phyloP scores from a whole-genome alignment of 1,140 invertebrate species.

The Cydia amplana region DNA sequence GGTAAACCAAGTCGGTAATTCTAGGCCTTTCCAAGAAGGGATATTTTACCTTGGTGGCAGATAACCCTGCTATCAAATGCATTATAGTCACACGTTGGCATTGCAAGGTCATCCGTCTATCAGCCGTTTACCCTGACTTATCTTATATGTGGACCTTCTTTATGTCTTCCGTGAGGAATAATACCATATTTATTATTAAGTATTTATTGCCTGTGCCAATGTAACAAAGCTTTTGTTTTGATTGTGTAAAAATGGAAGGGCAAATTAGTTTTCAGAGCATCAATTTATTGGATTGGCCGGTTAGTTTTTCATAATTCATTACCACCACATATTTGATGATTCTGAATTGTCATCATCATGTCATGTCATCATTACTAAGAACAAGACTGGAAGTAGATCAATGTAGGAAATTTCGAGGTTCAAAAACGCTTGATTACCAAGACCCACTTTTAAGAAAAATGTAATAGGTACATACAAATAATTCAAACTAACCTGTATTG shows the following conservation, averaged over 20 bases:
- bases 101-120: slow-evolving; percentile 10
- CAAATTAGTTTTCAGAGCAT: no score
- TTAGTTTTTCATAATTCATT: no score
- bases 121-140: slow-evolving; percentile 11
- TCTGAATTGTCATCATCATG: no score
- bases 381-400: no score
- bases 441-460: no score
- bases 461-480: no score
- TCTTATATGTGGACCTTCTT: neutral
- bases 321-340: no score
- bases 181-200: neutral
- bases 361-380: no score
- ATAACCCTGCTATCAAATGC: neutral
- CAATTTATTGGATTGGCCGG: no score
- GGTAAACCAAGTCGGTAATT: neutral
- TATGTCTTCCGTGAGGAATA: neutral
- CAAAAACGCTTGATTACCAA: no score
- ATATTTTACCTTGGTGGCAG: neutral
- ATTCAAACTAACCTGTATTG: no score
- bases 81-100: neutral
- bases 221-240: neutral
- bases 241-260: neutral
- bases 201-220: neutral
- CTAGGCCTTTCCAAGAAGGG: neutral
- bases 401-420: no score